Base-by-base conservation (phyloP, 64 coral and sea anemone genomes). In the Anthopleura sola region DNA sequence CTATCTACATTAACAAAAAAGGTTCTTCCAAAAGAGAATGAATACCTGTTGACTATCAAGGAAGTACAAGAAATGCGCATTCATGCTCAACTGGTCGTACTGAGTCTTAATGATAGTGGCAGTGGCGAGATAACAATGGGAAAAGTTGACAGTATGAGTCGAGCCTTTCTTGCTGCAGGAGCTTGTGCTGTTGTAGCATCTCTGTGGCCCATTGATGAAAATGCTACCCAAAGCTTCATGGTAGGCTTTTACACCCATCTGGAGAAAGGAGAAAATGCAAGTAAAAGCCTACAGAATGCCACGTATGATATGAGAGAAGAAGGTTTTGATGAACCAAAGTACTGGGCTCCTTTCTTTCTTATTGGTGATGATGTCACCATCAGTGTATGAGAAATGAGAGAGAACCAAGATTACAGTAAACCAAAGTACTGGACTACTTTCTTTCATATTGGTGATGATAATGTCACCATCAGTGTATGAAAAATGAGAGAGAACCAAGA, bases 391-490 rank as follows among this genome's bases (percentile, higher is more conserved):
- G 24, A 26, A 21, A 62, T 24, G 10, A 48, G 49, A 47, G 19
- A 32, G 49, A 62, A 26, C 21, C 39, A 82, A 31, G 23, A 71
- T 66, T 82, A 69, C 38, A 3, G 9, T 33, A n/a, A 33, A 26
- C 79, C 37, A 11, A 32, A 13, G 37, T 36, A 71, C 60, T 89
- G 87, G 87, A 58, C 79, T 64, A 79, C 87, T 20, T 89, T 89
- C 64, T 58, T 89, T 58, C 87, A 83, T 19, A 89, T 89, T 75
- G 87, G 87, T 54, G 87, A 89, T 54, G 87, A 89, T 82, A 60
- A 89, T 66, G 87, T 89, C 56, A 51, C 79, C 60, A 76, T 33
- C 12, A 51, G 49, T 51, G 49, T 11, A 51, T 62, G 57, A 62
- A 8, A 26, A 21, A 62, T 24, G 57, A 26, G 8, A 62, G 57